Base-by-base conservation (phyloP, 2,113 vertebrate species). In the Siniperca chuatsi region DNA sequence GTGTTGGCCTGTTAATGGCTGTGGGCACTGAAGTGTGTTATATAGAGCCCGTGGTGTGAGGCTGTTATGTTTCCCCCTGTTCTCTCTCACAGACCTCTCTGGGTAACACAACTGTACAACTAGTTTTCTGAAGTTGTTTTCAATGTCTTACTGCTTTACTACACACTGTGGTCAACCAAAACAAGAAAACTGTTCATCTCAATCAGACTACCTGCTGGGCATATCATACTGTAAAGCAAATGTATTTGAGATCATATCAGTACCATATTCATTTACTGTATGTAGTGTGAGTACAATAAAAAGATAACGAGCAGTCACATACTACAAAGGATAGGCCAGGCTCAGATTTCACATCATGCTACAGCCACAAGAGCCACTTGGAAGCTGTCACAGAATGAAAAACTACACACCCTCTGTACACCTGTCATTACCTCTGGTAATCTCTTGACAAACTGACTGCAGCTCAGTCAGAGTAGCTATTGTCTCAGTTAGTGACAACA, bases 41-140 rank as follows among this genome's bases (percentile, higher is more conserved):
- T 78, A 80, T 84, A 57, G 66, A 84, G 85, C 84, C 86, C 65
- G 87, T 91, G 89, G 94, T 94, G 93, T 87, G 89, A 93, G 89
- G 84, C 85, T 91, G 90, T 86, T 89, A 90, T 89, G 81, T 78
- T 73, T 66, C 75, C 77, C 81, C 61, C 57, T 4, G 23, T 69
- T 86, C 82, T 85, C 65, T 71, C 69, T 37, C 66, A 76, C 68
- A 83, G 80, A 86, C 77, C 79, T 82, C 54, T 18, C 68, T 60
- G 80, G 70, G 77, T 37, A 89, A 84, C 81, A 61, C 78, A 75
- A 88, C 77, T 85, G 79, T 78, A 83, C 67, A 91, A 87, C 74
- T 79, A 78, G 16, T 79, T 89, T 91, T 84, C 55, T 82, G 44
- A 87, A 89, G 68, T 91, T 87, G 29, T 79, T 87, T 88, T 84